Base-by-base conservation (phyloP, 1,140 invertebrate species). In the Halesus radiatus region DNA sequence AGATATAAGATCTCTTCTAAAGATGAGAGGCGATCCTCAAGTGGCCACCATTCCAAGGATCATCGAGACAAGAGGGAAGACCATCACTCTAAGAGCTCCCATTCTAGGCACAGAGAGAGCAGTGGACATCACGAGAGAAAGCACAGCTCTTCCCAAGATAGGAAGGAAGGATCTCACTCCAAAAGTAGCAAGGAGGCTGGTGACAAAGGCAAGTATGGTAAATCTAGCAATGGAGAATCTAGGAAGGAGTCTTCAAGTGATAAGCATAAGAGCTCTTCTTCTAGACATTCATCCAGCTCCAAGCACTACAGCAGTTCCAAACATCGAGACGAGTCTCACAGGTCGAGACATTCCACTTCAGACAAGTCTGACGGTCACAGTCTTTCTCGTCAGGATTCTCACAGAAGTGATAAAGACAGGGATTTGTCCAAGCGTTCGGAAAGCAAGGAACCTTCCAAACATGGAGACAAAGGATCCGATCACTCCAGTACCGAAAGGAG, bases 11-110 rank as follows among this genome's bases (percentile, higher is more conserved):
- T 85, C 56, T 18, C 60, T 22, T 72, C 75, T 16, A 79, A 80
- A 84, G 87, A 90, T 82, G 84, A 87, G 68, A 86, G 87, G 82
- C 85, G 88, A 84, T 84, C 85, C 53, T 87, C 87, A 29, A 87
- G 85, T 54, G 81, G 80, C 79, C 68, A 53, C 70, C 78, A 52
- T 37, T 45, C 26, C 29, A 82, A 75, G 54, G 84, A 85, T 66
- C 88, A 87, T 54, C 89, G 87, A 85, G 89, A 90, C 77, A 89
- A 85, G 82, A 86, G 86, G 83, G 87, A 87, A 16, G 87, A 89
- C 74, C 23, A 78, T 60, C 79, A 64, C 7, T 29, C 26, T 29
- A 79, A 81, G 78, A 84, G 80, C 76, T 88, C 88, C 1, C 87
- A 84, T 78, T 89, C 87, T 20, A 87, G 85, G 83, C 87, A 89